Base-by-base conservation (phyloP, 2,888 invertebrate species). In the Dasysyrphus tricinctus region DNA sequence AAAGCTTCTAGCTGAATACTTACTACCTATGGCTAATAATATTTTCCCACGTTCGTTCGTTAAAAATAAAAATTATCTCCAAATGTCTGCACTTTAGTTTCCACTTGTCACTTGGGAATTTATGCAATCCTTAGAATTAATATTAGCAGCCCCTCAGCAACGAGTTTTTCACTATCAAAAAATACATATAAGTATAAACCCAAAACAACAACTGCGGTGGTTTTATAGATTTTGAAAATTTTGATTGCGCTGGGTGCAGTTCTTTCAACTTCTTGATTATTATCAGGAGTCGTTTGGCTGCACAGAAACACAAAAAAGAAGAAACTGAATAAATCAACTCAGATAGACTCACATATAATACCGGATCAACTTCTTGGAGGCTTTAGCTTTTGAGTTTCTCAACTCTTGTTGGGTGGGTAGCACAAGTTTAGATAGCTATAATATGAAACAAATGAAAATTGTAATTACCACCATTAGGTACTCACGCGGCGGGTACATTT, bases 381-480 rank as follows among this genome's bases (percentile, higher is more conserved):
- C 24, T 80, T 65, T 74, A 42, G 54, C 24, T 80, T 65, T 74
- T 61, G 24, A 77, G 19, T 76, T 69, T 49, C 49, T 69, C 73
- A 70, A 78, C 74, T 32, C 32, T 77, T 67, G 80, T 72, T 65
- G 44, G 69, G 54, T 74, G 79, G 74, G 78, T 74, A 63, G 65
- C 42, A 59, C 34, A 39, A 11, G 34, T 14, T n/a, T 37, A 57
- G 34, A 65, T 49, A 44, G 11, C n/a, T 29, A 49, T 73, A 69
- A 84, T 80, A 73, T 72, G 65, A 77, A 84, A 84, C 80, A 84
- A 81, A 85, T 81, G 81, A 74, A 81, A 85, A 77, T 78, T 81
- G 74, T 85, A 85, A 85, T 85, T 85, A 85, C 85, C 61, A 74
- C 81, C 51, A 81, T 81, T 81, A 81, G 78, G 74, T 72, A 59